Base-by-base conservation (phyloP, 2,888 invertebrate genomes). In the Chymomyza procnemis region DNA sequence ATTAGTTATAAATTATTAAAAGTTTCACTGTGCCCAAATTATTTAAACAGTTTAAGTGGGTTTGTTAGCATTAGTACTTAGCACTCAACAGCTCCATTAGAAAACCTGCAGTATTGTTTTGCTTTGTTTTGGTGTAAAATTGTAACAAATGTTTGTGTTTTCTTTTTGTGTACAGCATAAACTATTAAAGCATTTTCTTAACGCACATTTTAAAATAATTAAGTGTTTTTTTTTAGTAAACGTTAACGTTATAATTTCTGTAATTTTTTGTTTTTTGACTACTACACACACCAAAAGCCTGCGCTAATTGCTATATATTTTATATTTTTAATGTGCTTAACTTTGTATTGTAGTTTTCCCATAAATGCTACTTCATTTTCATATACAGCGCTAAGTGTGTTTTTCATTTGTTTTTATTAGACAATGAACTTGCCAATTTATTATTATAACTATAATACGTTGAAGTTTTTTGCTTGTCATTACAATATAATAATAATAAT, bases 11-110 rank as follows among this genome's bases (percentile, higher is more conserved):
- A 61, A 61, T 22, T 69, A 52, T 74, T 80, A 34, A 34, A 34
- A 34, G 71, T 4, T 62, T 47, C 54, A 65, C 58, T 57, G 58
- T 50, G 58, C 59, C 69, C 56, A 46, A 50, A 63, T 16, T 50
- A 18, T 50, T 50, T 16, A 58, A 61, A 61, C 55, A 41, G 34
- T 41, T 41, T 12, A 61, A 61, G 58, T 12, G 34, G 9, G 9
- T 3, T 12, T 41, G n/a, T 56, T 69, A 41, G 34, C 34, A 12
- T 21, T 54, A 18, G 56, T 73, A 73, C 74, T 74, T 69, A 70
- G 68, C 64, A 87, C 87, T 85, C 83, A 74, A 84, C 83, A 84
- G 83, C 83, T 84, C 83, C 83, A 84, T 87, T 84, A 67, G 69
- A 75, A 84, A 84, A 87, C 78, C 71, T 75, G 63, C 64, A 30